Conservation (phyloP, 1,140 invertebrate species). For the Pseudomyrmex cubaensis region DNA sequence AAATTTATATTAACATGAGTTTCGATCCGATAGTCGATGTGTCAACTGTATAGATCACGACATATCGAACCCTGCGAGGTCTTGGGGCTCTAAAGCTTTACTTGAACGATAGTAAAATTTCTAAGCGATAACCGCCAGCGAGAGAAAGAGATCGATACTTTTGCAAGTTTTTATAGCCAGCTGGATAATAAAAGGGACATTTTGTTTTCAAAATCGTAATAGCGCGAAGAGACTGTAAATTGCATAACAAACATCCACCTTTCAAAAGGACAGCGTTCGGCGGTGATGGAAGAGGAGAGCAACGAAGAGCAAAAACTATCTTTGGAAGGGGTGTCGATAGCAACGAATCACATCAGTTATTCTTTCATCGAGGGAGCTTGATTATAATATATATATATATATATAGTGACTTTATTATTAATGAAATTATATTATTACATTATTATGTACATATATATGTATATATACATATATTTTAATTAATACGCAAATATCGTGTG, state of each 20-base stretch:
- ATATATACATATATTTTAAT: slow-evolving; percentile 63
- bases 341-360: slow-evolving; percentile 39
- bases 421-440: slow-evolving; percentile 19
- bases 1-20: neutral
- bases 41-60: slow-evolving; percentile 40
- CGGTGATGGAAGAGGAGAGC: slow-evolving; percentile 22
- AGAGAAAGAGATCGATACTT: slow-evolving; percentile 37
- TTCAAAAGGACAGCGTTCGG: slow-evolving; percentile 17
- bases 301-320: slow-evolving; percentile 6
- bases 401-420: slow-evolving; percentile 46
- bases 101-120: slow-evolving; percentile 37
- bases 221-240: slow-evolving; percentile 39
- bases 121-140: neutral
- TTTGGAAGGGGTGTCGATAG: slow-evolving; percentile 22
- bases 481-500: slow-evolving; percentile 23
- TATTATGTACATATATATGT: slow-evolving; percentile 35
- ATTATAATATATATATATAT: slow-evolving; percentile 42
- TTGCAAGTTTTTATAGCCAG: slow-evolving; percentile 51
- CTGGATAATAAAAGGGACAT: slow-evolving; percentile 37
- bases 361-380: neutral
- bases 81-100: neutral
- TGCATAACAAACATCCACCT: slow-evolving; percentile 19
- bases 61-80: slow-evolving; percentile 61
- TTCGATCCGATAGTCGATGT: slow-evolving; percentile 40
- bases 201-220: slow-evolving; percentile 56